A percentile compares a stretch with the other conserved stretches of the same genome.
phyloP scores from a whole-genome alignment of 2,113 vertebrate species.

The Petroica traversi region DNA sequence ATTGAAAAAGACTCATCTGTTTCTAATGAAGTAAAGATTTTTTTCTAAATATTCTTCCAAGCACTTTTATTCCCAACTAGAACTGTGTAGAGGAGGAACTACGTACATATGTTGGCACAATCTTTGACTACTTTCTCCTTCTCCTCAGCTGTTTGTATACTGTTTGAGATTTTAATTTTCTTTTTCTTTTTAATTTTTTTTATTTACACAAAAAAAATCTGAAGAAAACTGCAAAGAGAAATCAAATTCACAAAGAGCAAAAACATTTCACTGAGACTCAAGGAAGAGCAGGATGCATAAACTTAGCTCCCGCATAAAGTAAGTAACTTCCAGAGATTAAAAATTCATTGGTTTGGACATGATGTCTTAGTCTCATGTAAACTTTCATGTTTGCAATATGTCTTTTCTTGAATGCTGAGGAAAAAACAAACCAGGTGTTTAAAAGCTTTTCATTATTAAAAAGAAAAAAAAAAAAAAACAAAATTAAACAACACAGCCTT shows the following conservation, averaged over 20 bases:
- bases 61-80: not conserved
- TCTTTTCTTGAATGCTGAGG: not conserved
- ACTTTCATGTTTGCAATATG: not conserved
- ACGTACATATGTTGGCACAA: not conserved
- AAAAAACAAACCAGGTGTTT: not conserved
- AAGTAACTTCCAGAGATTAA: not conserved
- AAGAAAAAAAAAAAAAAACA: not conserved
- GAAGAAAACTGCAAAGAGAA: not conserved
- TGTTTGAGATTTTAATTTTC: not conserved
- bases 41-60: not conserved
- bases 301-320: not conserved
- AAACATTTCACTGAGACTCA: not conserved
- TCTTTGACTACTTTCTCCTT: not conserved
- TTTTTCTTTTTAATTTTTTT: not conserved
- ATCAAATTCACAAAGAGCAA: not conserved
- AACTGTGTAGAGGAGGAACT: not conserved
- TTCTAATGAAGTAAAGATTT: not conserved
- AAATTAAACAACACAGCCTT: not conserved
- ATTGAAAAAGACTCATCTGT: not conserved
- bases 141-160: not conserved
- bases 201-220: not conserved
- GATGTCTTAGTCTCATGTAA: not conserved
- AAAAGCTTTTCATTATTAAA: not conserved
- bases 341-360: not conserved
- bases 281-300: not conserved